Conservation (phyloP, 2,113 vertebrate genomes). For the Psilopsiagon aymara region DNA sequence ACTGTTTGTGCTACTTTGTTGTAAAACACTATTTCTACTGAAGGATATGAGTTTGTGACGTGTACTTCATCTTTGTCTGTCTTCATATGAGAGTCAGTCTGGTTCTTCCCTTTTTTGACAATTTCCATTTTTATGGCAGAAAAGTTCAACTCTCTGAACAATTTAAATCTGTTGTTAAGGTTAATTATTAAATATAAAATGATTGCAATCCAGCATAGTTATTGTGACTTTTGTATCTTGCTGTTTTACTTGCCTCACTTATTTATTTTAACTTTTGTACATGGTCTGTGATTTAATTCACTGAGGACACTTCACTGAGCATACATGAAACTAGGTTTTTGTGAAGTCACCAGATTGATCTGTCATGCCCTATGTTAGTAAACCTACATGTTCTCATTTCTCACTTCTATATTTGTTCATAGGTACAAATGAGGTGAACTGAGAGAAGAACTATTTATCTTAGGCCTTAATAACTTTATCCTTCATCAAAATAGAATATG, state of each 20-base stretch:
- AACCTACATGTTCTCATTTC: neutral
- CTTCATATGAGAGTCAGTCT: neutral
- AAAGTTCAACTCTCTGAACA: neutral
- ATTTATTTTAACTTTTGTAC: neutral
- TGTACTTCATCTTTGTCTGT: neutral
- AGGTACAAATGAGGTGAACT: neutral
- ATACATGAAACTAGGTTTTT: neutral
- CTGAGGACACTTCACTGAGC: neutral
- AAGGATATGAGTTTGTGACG: accelerated
- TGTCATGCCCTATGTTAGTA: neutral
- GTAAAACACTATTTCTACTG: neutral
- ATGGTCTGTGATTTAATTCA: neutral
- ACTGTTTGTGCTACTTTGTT: neutral
- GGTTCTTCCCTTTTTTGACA: neutral
- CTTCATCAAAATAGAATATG: neutral
- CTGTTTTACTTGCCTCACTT: neutral
- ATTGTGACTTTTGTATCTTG: neutral
- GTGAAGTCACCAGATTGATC: neutral
- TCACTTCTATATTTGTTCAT: neutral
- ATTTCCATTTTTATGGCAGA: neutral
- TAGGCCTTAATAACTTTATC: neutral
- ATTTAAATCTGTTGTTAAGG: neutral
- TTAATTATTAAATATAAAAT: neutral
- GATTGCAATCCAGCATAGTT: neutral
- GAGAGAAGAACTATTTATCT: neutral